Evolutionary conservation across 2,113 vertebrate genomes (phyloP), one percentile per base, ranked within the genome.

Genomic region (Rhagologus leucostigma): DNA sequence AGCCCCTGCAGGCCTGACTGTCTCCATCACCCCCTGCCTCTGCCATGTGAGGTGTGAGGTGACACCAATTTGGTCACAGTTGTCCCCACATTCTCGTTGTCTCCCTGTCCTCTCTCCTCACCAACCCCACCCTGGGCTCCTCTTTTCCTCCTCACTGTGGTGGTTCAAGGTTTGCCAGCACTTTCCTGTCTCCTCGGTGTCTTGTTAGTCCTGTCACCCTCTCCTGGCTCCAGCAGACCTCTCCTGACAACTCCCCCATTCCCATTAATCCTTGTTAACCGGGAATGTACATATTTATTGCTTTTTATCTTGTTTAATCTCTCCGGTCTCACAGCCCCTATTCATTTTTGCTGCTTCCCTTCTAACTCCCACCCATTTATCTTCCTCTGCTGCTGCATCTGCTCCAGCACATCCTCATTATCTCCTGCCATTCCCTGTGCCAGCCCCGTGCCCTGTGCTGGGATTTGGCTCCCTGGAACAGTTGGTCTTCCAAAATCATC

Each of bases 251-350:
- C 52, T 30, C 7, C 2, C n/a, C 63, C 37, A 0, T 49, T 52
- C 65, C 88, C 95, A 95, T 96, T 91, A 95, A 89, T 94, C 79
- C 83, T 97, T 60, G 71, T 95, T 96, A 94, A 75, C 89, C 13
- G 8, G 76, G 63, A 71, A 91, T 69, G 82, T 91, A 88, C 76
- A 79, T 91, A 95, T 95, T 95, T 94, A 95, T 96, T 74, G 86
- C 92, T 73, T 80, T 95, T 94, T 93, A 90, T 95, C 92, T 88
- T 68, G 82, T 77, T 92, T 96, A 89, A 95, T 96, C 89, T 94
- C 92, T 87, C 71, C 42, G 68, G 44, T 56, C 84, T 89, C 47
- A 22, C 57, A 73, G 89, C 75, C 65, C 82, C 79, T 68, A 30
- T 63, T 84, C 88, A 89, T 84, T 74, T 30, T 39, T 79, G 57